Conservation (phyloP, 2,888 invertebrate species). For the Rugalucina vietnamica region DNA sequence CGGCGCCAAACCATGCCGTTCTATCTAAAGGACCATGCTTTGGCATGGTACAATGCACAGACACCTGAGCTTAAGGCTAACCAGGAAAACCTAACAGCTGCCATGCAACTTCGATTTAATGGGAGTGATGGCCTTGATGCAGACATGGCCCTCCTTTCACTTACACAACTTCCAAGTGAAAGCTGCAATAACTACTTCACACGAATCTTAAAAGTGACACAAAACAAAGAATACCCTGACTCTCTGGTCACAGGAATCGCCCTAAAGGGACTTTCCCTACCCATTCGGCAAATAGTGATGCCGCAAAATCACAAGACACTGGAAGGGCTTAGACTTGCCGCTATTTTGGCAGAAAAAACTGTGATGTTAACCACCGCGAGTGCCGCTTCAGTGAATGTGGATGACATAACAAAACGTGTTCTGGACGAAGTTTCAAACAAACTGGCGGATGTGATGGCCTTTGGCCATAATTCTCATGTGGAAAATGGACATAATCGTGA, state of each 20-base stretch:
- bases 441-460: background rate
- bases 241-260: background rate
- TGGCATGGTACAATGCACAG: background rate
- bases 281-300: constrained; percentile 27
- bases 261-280: background rate
- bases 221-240: constrained; percentile 1
- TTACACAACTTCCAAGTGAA: constrained; percentile 1
- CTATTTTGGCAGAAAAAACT: constrained; percentile 13
- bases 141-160: background rate
- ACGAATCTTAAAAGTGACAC: background rate
- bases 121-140: background rate
- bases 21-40: background rate
- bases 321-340: constrained; percentile 20
- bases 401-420: background rate
- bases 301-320: constrained; percentile 17
- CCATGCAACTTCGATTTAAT: background rate
- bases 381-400: background rate
- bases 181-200: constrained; percentile 14
- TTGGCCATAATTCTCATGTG: too few relatives aligned
- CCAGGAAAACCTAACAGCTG: background rate
- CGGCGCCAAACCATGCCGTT: background rate
- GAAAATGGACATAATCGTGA: background rate
- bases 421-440: background rate
- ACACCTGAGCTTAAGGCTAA: background rate
- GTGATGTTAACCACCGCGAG: background rate